Base-by-base conservation (phyloP, 1,140 invertebrate species). In the Drosophila insularis region DNA sequence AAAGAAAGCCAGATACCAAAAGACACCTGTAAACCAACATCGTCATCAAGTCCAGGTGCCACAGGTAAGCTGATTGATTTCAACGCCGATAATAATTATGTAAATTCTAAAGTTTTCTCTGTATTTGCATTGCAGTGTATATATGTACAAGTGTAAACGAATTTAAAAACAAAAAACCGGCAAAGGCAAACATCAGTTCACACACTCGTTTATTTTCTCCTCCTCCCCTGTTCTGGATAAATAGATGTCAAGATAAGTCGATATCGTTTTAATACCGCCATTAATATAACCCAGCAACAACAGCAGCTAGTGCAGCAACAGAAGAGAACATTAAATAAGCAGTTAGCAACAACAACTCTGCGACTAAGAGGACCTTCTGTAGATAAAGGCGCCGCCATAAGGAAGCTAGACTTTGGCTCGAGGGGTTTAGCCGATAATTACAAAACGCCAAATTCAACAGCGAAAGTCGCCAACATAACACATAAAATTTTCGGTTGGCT, bases 381-480 rank as follows among this genome's bases (percentile, higher is more conserved):
- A 39, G 71, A 62, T 37, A 5, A 54, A 13, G 54, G 32, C 8
- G n/a, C 13, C 8, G n/a, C 13, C 61, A 17, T 21, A 21, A 3
- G 43, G 13, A 50, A 11, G 50, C 21, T 8, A 66, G 59, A 58
- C 63, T 70, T 68, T 43, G 54, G 55, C 43, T 67, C 27, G 27
- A 27, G 54, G n/a, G 65, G 82, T 67, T 59, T 53, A 43, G 67
- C 43, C n/a, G 82, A 82, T 35, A 58, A 89, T 71, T 89, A 80
- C 82, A 87, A 87, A 71, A 87, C 82, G 82, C 84, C 84, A 80
- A 87, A 87, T 55, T 89, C 84, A 74, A 87, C 85, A 27, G 85
- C 74, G 74, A 89, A 89, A 89, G 80, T 89, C 85, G 85, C 85
- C 84, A 89, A 89, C 85, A 89, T 89, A 89, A 89, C 84, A 89